These are phyloP conservation scores for Aphodius granarius DNA, from an alignment of 2,888 invertebrate species.

Conservation along the genomic window DNA sequence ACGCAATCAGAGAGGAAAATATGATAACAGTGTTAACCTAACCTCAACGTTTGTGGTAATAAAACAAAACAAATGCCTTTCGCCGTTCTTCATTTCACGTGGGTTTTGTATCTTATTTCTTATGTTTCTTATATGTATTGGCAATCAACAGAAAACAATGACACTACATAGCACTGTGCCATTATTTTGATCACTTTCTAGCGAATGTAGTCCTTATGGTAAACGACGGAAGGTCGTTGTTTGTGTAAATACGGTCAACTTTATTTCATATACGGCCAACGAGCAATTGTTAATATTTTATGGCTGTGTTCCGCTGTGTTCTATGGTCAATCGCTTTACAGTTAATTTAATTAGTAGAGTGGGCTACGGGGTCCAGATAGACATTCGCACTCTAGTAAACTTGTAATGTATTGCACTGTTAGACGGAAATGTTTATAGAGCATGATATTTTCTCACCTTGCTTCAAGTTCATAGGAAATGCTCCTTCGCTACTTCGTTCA, in stretches of 20 bases:
- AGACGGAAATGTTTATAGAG: conserved; percentile 16
- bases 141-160: conserved; percentile 19
- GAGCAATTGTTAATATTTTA: conserved; percentile 23
- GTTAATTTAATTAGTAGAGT: conserved; percentile 30
- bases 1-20: neutral
- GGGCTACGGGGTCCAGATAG: conserved; percentile 17
- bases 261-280: conserved; percentile 12
- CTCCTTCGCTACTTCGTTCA: neutral
- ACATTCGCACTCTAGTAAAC: conserved; percentile 27
- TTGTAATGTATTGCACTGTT: conserved; percentile 20
- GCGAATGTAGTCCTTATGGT: conserved; percentile 23
- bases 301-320: too few relatives aligned
- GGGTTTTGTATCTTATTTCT: neutral
- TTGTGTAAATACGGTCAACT: conserved; percentile 8
- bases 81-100: conserved; percentile 1
- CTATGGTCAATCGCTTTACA: conserved; percentile 27
- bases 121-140: neutral
- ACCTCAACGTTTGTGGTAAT: neutral
- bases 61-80: neutral
- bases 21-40: neutral
- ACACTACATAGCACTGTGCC: conserved; percentile 13
- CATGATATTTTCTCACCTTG: conserved; percentile 3
- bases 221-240: neutral
- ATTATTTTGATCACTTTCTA: conserved; percentile 13
- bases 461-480: neutral